These are phyloP conservation scores for Nephrotoma appendiculata DNA, from an alignment of 2,888 invertebrate genomes.

Conservation along the genomic window DNA sequence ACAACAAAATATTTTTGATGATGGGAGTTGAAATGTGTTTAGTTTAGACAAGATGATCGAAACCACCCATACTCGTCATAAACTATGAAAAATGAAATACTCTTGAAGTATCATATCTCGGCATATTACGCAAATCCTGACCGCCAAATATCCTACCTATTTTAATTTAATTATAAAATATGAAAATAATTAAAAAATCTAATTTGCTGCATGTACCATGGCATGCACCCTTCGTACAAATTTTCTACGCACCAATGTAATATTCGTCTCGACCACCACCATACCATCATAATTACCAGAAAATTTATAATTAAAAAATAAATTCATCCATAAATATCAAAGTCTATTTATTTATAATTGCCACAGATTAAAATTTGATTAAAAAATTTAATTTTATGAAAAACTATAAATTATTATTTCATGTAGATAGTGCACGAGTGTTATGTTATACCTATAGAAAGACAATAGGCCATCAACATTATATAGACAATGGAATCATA, in stretches of 20 bases:
- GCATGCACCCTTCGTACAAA: background rate
- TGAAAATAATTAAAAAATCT: too few relatives aligned
- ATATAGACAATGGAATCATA: background rate
- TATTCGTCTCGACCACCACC: background rate
- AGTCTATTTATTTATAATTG: background rate
- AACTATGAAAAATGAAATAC: too few relatives aligned
- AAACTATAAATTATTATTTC: background rate
- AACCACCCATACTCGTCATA: too few relatives aligned
- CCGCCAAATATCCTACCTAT: too few relatives aligned
- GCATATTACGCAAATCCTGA: too few relatives aligned
- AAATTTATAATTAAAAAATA: background rate
- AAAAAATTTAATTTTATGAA: background rate
- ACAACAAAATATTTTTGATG: too few relatives aligned
- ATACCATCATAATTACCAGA: background rate
- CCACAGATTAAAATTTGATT: background rate
- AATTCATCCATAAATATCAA: background rate
- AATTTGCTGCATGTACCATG: too few relatives aligned
- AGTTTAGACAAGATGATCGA: too few relatives aligned
- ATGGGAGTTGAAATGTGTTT: too few relatives aligned
- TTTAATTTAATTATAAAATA: too few relatives aligned
- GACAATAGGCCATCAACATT: background rate
- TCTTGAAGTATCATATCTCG: too few relatives aligned
- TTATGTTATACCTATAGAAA: background rate
- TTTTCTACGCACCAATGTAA: background rate
- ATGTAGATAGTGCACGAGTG: background rate